Base-by-base conservation (phyloP, 2,797 vertebrate genomes). In the Sarcophilus harrisii region DNA sequence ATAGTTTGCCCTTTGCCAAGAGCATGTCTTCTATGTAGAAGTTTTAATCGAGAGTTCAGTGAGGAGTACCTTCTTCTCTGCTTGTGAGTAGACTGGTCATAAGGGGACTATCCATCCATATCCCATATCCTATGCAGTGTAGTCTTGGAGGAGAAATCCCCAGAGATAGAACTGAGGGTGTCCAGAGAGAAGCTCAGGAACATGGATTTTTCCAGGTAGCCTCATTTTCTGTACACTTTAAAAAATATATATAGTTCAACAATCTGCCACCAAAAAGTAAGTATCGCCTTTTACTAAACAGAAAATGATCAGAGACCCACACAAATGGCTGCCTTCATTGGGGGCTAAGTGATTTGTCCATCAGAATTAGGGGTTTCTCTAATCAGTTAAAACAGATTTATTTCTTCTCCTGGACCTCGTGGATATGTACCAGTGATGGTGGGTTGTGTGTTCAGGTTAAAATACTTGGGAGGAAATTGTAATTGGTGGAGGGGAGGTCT, bases 361-460 rank as follows among this genome's bases (percentile, higher is more conserved):
- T 87, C 14, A 45, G 38, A 24, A 87, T 87, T 87, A 87, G 21
- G 38, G 10, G 49, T 87, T 49, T 87, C 38, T 49, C n/a, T 49
- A 38, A 87, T 87, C 73, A 87, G 14, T 73, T 81, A 81, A 81
- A 87, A 87, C 3, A 4, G 9, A 87, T 49, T 49, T 87, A 18
- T 87, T 45, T 87, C 38, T 87, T 87, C 73, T 60, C 4, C 1
- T 0, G 0, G 91, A 29, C 55, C n/a, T 3, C 28, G 21, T 12
- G 11, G 30, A 12, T 24, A 57, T n/a, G 2, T 3, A 38, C 45
- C 0, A 54, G 57, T 3, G 0, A 24, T 81, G 1, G 12, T 0
- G 58, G 52, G 32, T 29, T 60, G 55, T 45, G 55, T 45, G 92
- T 2, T 0, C 18, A 18, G 49, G 16, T 38, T 90, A n/a, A 32